Evolutionary conservation across 2,888 invertebrate species (phyloP).

Genomic region (Polietes domitor): DNA sequence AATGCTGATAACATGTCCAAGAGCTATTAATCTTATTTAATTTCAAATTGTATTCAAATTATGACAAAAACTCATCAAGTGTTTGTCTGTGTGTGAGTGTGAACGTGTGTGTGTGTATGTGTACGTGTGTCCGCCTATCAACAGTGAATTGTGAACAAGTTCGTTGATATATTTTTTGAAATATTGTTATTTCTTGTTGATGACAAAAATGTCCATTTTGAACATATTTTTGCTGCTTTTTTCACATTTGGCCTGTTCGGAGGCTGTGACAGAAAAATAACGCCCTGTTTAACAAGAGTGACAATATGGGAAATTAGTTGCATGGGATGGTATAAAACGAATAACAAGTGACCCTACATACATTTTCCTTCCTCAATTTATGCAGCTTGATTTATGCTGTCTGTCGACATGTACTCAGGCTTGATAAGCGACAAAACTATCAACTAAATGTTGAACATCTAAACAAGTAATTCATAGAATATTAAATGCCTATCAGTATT

Average conservation of each 20-base stretch:
- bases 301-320: not conserved
- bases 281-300: not conserved
- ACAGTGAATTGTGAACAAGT: not conserved
- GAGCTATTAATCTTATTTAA: slow-evolving; percentile 78
- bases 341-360: too few species aligned
- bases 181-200: slow-evolving; percentile 52
- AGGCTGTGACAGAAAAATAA: not conserved
- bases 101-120: not conserved
- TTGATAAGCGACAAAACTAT: too few species aligned
- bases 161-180: slow-evolving; percentile 31
- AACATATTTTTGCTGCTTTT: not conserved
- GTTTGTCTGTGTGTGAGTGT: slow-evolving; percentile 7
- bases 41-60: slow-evolving; percentile 77
- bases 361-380: too few species aligned
- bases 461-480: too few species aligned
- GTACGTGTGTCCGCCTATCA: not conserved
- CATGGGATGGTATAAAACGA: not conserved
- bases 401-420: too few species aligned
- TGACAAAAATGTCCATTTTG: not conserved
- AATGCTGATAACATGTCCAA: slow-evolving; percentile 47
- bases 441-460: too few species aligned
- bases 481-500: too few species aligned
- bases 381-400: too few species aligned
- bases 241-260: not conserved
- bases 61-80: slow-evolving; percentile 68